Evolutionary conservation across 2,797 vertebrate genomes (phyloP), one percentile per base, ranked within the genome.

Genomic region (Paedocypris micromegethes): DNA sequence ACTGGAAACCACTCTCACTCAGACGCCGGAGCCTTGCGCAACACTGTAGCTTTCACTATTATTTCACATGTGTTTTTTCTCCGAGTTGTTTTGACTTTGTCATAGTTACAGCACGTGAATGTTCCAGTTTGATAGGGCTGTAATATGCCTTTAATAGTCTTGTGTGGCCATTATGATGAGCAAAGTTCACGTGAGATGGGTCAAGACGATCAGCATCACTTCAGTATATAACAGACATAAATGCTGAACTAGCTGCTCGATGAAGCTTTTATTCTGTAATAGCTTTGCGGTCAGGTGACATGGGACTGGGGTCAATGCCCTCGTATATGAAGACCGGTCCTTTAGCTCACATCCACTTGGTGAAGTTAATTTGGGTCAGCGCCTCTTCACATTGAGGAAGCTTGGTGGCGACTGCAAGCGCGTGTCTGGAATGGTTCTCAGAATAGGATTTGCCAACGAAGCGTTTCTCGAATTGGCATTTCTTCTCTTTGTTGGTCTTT

Each of bases 351-450:
- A 68, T 52, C 64, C 58, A 75, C 76, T 54, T 68, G 41, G 52
- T 51, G 68, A 76, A 77, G 85, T 70, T 78, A 80, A 69, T 78
- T 77, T 37, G 43, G 70, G 78, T 75, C 73, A 70, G 52, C 71
- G 53, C 50, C 49, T 42, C 47, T 46, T 41, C 50, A 58, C 82
- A 79, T 81, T 70, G 67, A 75, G 82, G 82, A 57, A 64, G 53
- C 60, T 64, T 51, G n/a, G 9, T 2, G 2, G 55, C 52, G 38
- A 9, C 50, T 38, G 3, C 37, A 46, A 55, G 66, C 46, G 6
- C 59, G 64, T 68, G 70, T 78, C 64, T n/a, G 3, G 47, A 57
- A 53, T 59, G 38, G 8, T 56, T 37, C 65, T 66, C 45, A 45
- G 72, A 50, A 58, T 66, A 73, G 54, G 58, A 75, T 5, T 46